These are phyloP conservation scores for Tonatia bakeri DNA, from an alignment of 2,113 vertebrate species.

Conservation along the genomic window DNA sequence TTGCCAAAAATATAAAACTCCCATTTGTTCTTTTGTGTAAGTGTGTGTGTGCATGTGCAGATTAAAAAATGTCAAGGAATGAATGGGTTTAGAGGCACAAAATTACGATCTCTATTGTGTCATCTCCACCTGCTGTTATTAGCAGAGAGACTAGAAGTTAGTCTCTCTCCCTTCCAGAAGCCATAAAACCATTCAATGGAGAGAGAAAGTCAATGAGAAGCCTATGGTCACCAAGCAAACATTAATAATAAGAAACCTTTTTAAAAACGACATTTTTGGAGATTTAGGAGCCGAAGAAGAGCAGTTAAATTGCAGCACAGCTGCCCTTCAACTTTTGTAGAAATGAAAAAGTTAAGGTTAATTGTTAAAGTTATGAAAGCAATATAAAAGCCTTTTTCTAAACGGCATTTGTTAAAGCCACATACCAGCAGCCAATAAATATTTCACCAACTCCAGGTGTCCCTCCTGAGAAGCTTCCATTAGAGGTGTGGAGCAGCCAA, in stretches of 20 bases:
- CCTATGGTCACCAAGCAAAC: not conserved
- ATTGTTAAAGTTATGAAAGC: not conserved
- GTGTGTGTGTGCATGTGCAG: not conserved
- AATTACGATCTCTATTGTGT: not conserved
- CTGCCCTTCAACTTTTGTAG: not conserved
- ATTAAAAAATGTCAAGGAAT: constrained; percentile 37
- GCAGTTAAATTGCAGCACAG: not conserved
- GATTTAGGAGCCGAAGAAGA: not conserved
- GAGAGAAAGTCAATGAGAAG: not conserved
- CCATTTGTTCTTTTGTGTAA: not conserved
- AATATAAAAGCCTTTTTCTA: constrained; percentile 10
- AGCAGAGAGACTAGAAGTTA: not conserved
- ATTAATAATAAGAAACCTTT: not conserved
- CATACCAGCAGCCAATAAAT: constrained; percentile 94
- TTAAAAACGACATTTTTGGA: constrained; percentile 10
- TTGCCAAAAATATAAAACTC: not conserved
- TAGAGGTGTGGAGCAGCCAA: constrained; percentile 97
- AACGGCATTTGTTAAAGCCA: constrained; percentile 37
- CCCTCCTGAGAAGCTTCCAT: constrained; percentile 99
- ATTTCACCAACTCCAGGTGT: constrained; percentile 97
- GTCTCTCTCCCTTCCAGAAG: not conserved
- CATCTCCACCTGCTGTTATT: not conserved
- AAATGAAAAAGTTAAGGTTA: constrained; percentile 4
- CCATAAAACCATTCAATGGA: not conserved
- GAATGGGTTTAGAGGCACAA: not conserved